Percentiles rank a stretch among this genome's conserved stretches.
Conservation (phyloP, 2,888 invertebrate species). For the Noctuana brunneofusca region DNA sequence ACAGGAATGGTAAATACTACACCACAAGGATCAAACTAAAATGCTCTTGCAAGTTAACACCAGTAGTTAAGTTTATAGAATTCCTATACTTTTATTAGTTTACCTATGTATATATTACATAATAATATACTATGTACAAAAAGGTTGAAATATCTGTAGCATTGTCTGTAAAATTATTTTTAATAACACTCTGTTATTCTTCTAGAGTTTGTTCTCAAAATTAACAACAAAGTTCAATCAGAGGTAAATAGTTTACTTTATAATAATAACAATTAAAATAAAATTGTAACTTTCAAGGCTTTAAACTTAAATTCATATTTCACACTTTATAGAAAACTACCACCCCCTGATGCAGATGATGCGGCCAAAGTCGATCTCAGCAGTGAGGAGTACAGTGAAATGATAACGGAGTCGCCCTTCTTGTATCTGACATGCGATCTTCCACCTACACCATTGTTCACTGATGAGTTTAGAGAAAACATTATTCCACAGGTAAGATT, state of each 20-base stretch:
- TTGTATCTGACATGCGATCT: conserved; percentile 98
- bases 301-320: conserved; percentile 7
- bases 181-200: not conserved
- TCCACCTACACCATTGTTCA: conserved; percentile 98
- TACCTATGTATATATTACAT: no score
- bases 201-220: no score
- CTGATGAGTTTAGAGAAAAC: conserved; percentile 98
- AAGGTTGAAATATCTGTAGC: no score
- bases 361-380: conserved; percentile 91
- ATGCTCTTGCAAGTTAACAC: no score
- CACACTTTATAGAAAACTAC: conserved; percentile 87
- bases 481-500: conserved; percentile 96
- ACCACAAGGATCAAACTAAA: no score
- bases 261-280: no score
- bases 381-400: conserved; percentile 94
- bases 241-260: not conserved
- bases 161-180: no score
- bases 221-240: not conserved
- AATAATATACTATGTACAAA: no score
- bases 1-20: no score
- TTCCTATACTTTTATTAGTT: no score
- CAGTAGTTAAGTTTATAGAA: no score
- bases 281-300: no score
- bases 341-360: conserved; percentile 95
- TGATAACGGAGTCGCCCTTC: conserved; percentile 95